These are phyloP conservation scores for Willowsia nigromaculata DNA, from an alignment of 2,888 invertebrate genomes.

Conservation along the genomic window DNA sequence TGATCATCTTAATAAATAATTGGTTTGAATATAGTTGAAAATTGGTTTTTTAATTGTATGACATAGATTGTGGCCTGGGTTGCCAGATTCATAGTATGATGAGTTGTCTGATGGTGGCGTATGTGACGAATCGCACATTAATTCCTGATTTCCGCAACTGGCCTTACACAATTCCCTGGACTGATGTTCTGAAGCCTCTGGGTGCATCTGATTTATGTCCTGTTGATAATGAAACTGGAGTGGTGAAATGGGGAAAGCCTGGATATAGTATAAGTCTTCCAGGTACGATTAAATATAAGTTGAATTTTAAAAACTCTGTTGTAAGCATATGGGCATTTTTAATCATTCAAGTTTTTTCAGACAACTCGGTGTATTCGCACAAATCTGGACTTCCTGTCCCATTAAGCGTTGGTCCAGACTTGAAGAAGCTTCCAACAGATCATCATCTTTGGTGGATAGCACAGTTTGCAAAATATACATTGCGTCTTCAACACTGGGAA, in stretches of 20 bases:
- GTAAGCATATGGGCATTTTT: too few species aligned
- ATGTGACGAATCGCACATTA: slow-evolving; percentile 62
- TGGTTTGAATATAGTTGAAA: not conserved
- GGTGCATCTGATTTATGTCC: slow-evolving; percentile 56
- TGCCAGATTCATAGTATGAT: slow-evolving; percentile 74
- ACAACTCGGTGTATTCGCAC: slow-evolving; percentile 28
- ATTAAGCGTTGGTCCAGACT: slow-evolving; percentile 39
- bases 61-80: slow-evolving; percentile 70
- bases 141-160: slow-evolving; percentile 66
- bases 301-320: not conserved
- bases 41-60: not conserved
- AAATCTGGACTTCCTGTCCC: slow-evolving; percentile 73
- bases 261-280: slow-evolving; percentile 49
- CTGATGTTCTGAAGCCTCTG: slow-evolving; percentile 65
- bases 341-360: too few species aligned
- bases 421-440: slow-evolving; percentile 59
- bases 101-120: slow-evolving; percentile 71
- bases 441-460: slow-evolving; percentile 73
- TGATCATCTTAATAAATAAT: too few species aligned
- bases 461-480: slow-evolving; percentile 70
- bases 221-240: slow-evolving; percentile 55
- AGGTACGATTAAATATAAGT: slow-evolving; percentile 24
- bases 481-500: slow-evolving; percentile 54
- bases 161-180: slow-evolving; percentile 69
- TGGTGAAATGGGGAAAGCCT: slow-evolving; percentile 64